phyloP scores from a whole-genome alignment of 2,888 invertebrate species.

The Amiota communis region DNA sequence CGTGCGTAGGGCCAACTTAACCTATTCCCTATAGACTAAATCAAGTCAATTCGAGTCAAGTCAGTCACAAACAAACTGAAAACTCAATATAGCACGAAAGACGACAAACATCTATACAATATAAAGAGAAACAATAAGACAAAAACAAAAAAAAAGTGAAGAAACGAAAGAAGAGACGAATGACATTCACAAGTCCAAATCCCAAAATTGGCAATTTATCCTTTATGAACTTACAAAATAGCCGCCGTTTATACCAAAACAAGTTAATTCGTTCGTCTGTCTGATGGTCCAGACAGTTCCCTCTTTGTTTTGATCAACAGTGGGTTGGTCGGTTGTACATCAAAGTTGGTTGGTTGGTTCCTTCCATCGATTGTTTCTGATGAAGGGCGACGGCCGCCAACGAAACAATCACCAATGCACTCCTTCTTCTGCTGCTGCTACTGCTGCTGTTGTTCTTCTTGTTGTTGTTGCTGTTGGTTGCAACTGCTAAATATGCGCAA shows the following conservation, averaged over 20 bases:
- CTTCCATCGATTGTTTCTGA: conserved; percentile 49
- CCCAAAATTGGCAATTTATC: conserved; percentile 70
- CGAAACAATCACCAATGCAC: conserved; percentile 53
- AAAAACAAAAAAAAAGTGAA: neutral
- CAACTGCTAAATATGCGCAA: conserved; percentile 43
- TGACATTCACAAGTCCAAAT: conserved; percentile 64
- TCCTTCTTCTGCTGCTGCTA: conserved; percentile 1
- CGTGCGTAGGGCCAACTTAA: neutral
- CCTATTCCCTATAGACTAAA: conserved; percentile 64
- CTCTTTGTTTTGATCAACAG: neutral
- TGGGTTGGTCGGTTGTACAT: conserved; percentile 21
- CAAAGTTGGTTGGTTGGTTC: conserved; percentile 21
- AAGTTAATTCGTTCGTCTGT: conserved; percentile 64
- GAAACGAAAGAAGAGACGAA: neutral
- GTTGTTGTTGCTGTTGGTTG: neutral
- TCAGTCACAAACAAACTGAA: conserved; percentile 57
- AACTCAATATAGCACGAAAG: conserved; percentile 66
- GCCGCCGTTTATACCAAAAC: conserved; percentile 70
- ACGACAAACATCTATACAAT: neutral
- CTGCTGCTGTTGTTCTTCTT: conserved; percentile 1
- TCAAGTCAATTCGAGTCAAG: conserved; percentile 63
- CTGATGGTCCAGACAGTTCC: neutral
- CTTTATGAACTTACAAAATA: conserved; percentile 71
- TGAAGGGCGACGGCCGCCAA: conserved; percentile 63
- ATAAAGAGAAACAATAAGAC: neutral